These are phyloP conservation scores for Neodon shergylaensis DNA, from an alignment of 2,113 vertebrate species.

Conservation along the genomic window DNA sequence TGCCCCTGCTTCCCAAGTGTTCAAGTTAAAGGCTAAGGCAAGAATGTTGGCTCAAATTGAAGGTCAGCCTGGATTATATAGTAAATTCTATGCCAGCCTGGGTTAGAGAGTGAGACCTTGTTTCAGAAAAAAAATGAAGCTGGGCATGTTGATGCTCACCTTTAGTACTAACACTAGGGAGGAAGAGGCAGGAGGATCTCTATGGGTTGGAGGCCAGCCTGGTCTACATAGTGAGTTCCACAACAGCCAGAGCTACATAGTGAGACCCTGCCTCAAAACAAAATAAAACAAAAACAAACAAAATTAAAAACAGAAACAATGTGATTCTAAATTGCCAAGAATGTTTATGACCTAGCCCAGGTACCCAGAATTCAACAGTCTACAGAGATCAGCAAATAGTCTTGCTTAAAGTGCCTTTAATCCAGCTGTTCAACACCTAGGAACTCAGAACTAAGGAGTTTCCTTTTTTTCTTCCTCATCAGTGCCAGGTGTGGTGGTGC, in stretches of 20 bases:
- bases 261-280: not conserved
- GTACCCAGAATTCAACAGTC: not conserved
- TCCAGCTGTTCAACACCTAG: constrained; percentile 23
- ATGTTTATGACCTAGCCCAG: constrained; percentile 5
- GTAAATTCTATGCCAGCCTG: not conserved
- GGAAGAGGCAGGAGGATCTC: not conserved
- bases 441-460: constrained; percentile 17
- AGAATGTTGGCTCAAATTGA: not conserved
- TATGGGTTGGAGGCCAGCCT: not conserved
- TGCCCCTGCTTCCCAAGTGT: not conserved
- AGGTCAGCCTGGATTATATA: not conserved
- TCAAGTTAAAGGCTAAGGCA: not conserved
- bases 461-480: not conserved
- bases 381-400: constrained; percentile 15
- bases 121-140: not conserved
- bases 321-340: not conserved
- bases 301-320: not conserved
- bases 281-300: not conserved
- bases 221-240: not conserved
- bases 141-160: not conserved
- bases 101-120: not conserved
- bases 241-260: not conserved
- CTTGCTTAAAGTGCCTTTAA: not conserved
- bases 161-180: not conserved
- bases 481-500: not conserved